phyloP scores from a whole-genome alignment of 2,113 vertebrate genomes.

The Hoplias malabaricus region DNA sequence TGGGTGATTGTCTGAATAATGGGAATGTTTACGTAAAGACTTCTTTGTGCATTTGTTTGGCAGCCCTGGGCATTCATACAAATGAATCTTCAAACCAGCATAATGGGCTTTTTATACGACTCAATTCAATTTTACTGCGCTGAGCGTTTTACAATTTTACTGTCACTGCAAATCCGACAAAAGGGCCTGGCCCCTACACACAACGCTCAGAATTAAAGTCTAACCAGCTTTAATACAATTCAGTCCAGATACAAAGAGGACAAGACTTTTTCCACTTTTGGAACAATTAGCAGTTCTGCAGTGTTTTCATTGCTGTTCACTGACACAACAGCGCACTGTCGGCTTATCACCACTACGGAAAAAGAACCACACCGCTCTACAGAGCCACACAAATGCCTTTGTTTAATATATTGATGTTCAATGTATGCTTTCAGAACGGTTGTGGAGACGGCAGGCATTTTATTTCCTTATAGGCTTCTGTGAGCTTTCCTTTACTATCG shows the following conservation, averaged over 20 bases:
- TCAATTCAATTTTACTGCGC: conserved; percentile 29
- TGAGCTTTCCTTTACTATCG: not conserved
- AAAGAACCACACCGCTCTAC: not conserved
- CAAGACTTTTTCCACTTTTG: not conserved
- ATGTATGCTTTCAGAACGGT: not conserved
- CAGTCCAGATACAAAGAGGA: not conserved
- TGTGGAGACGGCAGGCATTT: not conserved
- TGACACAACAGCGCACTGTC: not conserved
- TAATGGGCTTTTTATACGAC: conserved; percentile 40
- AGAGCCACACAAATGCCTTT: not conserved
- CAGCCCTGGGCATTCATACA: conserved; percentile 23
- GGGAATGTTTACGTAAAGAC: conserved; percentile 22
- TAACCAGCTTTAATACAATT: not conserved
- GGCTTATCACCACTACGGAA: not conserved
- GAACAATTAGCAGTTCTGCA: not conserved
- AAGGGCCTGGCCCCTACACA: not conserved
- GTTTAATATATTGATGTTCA: not conserved
- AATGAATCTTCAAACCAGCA: conserved; percentile 37
- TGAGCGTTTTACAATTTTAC: conserved; percentile 27
- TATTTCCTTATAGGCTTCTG: not conserved
- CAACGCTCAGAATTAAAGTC: not conserved
- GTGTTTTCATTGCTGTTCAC: not conserved
- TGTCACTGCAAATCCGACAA: conserved; percentile 12
- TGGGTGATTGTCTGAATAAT: conserved; percentile 18
- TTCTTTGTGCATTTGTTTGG: conserved; percentile 26